Percentiles rank a stretch among this genome's conserved stretches.
These are phyloP conservation scores for Orchesella flavescens DNA, from an alignment of 2,888 invertebrate genomes.

Conservation along the genomic window DNA sequence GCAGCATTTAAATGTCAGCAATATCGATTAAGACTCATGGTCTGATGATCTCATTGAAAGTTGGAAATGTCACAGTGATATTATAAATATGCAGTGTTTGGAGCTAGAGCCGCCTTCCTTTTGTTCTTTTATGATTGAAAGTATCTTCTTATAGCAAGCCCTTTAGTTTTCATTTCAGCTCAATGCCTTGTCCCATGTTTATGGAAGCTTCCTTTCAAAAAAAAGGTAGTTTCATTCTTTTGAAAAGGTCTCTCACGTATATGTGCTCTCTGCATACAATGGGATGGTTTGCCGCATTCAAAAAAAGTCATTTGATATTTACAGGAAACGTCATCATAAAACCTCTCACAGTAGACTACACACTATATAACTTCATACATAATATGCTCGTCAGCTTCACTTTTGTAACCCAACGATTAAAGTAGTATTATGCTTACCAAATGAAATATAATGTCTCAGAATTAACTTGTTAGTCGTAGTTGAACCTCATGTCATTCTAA, in stretches of 20 bases:
- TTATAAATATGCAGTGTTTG: slow-evolving; percentile 34
- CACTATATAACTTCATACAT: no score
- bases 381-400: no score
- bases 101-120: slow-evolving; percentile 46
- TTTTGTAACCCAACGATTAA: no score
- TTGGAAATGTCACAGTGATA: slow-evolving; percentile 71
- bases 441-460: no score
- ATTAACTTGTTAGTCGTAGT: no score
- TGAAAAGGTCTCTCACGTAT: neutral
- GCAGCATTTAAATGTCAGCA: slow-evolving; percentile 71
- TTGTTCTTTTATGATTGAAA: slow-evolving; percentile 61
- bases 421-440: no score
- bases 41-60: slow-evolving; percentile 71
- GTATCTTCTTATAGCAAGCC: slow-evolving; percentile 31
- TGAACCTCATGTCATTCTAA: no score
- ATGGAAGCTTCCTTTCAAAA: neutral
- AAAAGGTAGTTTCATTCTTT: neutral
- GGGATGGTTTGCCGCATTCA: slow-evolving; percentile 40
- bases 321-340: slow-evolving; percentile 5
- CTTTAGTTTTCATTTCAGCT: slow-evolving; percentile 40
- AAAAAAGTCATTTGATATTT: slow-evolving; percentile 49
- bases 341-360: no score
- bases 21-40: slow-evolving; percentile 70
- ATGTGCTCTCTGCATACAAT: neutral
- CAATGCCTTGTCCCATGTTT: slow-evolving; percentile 25